These are phyloP conservation scores for Chromobotia macracanthus DNA, from an alignment of 2,797 vertebrate genomes.

Conservation along the genomic window DNA sequence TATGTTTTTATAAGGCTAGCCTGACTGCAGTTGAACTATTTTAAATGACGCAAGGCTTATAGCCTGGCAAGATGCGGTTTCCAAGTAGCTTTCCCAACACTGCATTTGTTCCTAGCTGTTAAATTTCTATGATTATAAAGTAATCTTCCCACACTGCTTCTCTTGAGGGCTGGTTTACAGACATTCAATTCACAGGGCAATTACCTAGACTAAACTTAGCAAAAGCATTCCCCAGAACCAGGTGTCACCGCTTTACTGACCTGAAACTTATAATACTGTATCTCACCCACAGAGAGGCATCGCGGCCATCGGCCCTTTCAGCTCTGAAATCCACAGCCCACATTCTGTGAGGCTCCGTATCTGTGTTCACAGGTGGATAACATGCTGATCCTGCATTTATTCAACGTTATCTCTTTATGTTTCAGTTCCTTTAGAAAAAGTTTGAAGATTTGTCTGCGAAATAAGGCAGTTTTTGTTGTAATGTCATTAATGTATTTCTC, in stretches of 20 bases:
- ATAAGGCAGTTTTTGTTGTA: conserved; percentile 55
- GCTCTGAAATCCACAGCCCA: not conserved
- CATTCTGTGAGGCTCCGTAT: conserved; percentile 1
- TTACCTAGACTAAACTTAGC: conserved; percentile 21
- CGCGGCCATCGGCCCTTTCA: not conserved
- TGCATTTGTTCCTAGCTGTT: not conserved
- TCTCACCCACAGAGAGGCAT: conserved; percentile 9
- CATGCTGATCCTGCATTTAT: conserved; percentile 21
- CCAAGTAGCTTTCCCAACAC: too few species aligned
- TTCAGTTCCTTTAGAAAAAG: conserved; percentile 32
- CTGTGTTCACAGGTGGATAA: conserved; percentile 31
- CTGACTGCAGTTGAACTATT: too few species aligned
- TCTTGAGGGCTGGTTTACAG: conserved; percentile 1
- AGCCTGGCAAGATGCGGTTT: too few species aligned
- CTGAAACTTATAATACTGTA: conserved; percentile 15
- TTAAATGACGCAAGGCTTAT: too few species aligned
- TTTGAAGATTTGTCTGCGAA: conserved; percentile 19
- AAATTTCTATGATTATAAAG: not conserved
- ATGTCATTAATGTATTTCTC: conserved; percentile 57
- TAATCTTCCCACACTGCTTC: not conserved
- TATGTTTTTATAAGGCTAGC: too few species aligned
- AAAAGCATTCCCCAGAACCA: conserved; percentile 6
- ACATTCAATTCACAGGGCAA: conserved; percentile 22
- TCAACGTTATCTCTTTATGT: conserved; percentile 32
- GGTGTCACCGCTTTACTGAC: conserved; percentile 22